Evolutionary conservation across 2,113 vertebrate species (phyloP).

Genomic region (Cepphus grylle): DNA sequence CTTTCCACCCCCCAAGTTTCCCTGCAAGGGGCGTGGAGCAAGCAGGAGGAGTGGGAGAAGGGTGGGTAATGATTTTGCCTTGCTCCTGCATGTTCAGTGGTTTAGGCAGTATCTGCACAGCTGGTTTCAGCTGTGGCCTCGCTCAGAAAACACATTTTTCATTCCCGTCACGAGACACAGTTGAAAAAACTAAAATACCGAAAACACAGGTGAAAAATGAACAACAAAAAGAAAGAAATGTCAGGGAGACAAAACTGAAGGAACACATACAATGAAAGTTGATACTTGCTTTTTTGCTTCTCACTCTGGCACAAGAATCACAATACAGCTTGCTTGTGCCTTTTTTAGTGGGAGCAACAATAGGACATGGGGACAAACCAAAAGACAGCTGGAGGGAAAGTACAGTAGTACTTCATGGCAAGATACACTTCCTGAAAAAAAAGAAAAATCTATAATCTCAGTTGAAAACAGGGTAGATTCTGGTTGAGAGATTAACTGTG

Average conservation of each 20-base stretch:
- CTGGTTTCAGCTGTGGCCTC: not conserved
- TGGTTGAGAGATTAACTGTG: not conserved
- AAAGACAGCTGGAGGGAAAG: not conserved
- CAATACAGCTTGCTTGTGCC: not conserved
- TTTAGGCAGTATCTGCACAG: not conserved
- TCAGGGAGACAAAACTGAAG: not conserved
- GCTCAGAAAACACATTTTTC: slow-evolving; percentile 14
- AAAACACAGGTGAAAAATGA: not conserved
- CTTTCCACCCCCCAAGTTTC: rapidly evolving
- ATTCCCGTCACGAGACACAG: not conserved
- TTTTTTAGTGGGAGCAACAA: not conserved
- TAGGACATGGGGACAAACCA: not conserved
- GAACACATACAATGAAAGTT: not conserved
- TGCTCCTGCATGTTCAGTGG: rapidly evolving
- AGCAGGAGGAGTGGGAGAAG: not conserved
- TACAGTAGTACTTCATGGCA: not conserved
- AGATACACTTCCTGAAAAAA: not conserved
- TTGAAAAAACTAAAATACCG: not conserved
- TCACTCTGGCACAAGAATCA: not conserved
- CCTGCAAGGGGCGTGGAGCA: too few species aligned
- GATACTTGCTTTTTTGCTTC: not conserved
- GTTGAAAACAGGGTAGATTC: not conserved
- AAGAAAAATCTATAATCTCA: not conserved
- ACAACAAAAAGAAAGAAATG: not conserved
- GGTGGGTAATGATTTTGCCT: not conserved